A percentile compares a stretch with the other conserved stretches of the same genome.
Evolutionary conservation across 2,888 invertebrate genomes (phyloP).

Genomic region (Dorcus hopei): DNA sequence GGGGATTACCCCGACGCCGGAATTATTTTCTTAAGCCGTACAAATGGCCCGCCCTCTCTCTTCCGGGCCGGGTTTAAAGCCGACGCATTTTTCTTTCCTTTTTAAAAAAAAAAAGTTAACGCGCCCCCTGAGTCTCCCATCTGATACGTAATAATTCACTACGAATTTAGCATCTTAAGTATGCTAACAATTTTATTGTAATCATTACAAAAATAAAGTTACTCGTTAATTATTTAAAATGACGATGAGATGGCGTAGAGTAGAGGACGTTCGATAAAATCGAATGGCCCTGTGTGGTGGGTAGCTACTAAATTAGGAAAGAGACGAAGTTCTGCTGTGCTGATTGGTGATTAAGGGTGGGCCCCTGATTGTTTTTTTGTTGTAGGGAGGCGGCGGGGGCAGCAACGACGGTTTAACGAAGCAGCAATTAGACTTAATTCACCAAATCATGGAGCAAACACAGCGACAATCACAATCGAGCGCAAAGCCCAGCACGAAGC

Average conservation of each 20-base stretch:
- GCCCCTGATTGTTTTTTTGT: slow-evolving; percentile 11
- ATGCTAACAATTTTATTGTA: too few species aligned
- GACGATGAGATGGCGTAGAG: too few species aligned
- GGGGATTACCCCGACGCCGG: slow-evolving; percentile 26
- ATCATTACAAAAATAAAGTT: too few species aligned
- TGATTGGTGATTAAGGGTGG: too few species aligned
- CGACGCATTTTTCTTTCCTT: slow-evolving; percentile 36
- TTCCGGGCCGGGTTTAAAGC: slow-evolving; percentile 31
- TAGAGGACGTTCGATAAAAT: too few species aligned
- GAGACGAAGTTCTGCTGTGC: too few species aligned
- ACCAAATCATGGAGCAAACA: slow-evolving; percentile 74
- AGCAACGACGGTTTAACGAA: slow-evolving; percentile 68
- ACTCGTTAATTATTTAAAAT: too few species aligned
- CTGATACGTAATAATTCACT: too few species aligned
- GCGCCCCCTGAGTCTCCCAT: too few species aligned
- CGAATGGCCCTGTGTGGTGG: too few species aligned
- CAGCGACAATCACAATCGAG: slow-evolving; percentile 55
- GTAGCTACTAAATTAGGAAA: too few species aligned
- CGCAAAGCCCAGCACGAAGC: slow-evolving; percentile 36
- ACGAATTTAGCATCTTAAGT: too few species aligned
- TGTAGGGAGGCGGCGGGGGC: slow-evolving; percentile 49
- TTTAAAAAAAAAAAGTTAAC: slow-evolving; percentile 21
- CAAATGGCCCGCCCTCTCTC: slow-evolving; percentile 32
- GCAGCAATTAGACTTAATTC: slow-evolving; percentile 71
- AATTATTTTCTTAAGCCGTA: slow-evolving; percentile 41